Percentiles rank a stretch among this genome's conserved stretches.
These are phyloP conservation scores for Acleris sparsana DNA, from an alignment of 2,888 invertebrate genomes.

Conservation along the genomic window DNA sequence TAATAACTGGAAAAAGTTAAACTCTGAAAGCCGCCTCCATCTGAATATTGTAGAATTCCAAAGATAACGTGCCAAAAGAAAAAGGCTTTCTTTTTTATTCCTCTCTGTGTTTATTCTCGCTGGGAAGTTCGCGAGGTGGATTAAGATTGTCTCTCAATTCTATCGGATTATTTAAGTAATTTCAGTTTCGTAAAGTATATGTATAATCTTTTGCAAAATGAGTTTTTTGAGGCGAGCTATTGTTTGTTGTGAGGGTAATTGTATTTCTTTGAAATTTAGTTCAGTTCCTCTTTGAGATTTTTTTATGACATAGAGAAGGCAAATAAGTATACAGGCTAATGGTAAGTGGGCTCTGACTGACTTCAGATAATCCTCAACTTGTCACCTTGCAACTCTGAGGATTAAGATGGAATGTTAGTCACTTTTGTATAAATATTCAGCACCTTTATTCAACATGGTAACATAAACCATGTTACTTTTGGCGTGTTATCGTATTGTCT, in stretches of 20 bases:
- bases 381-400: no score
- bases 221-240: slow-evolving; percentile 33
- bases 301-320: no score
- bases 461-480: no score
- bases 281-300: not conserved
- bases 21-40: slow-evolving; percentile 70
- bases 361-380: no score
- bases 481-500: no score
- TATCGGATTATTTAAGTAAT: slow-evolving; percentile 46
- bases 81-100: slow-evolving; percentile 51
- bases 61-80: slow-evolving; percentile 68
- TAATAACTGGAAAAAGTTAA: slow-evolving; percentile 78
- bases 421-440: no score
- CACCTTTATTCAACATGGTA: no score
- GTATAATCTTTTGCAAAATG: slow-evolving; percentile 41
- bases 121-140: slow-evolving; percentile 58
- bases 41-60: slow-evolving; percentile 73
- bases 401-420: no score
- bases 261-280: slow-evolving; percentile 9
- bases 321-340: no score
- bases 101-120: slow-evolving; percentile 56
- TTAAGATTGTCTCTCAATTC: slow-evolving; percentile 53
- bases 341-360: no score
- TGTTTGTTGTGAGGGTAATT: slow-evolving; percentile 18
- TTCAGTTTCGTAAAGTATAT: slow-evolving; percentile 42